phyloP scores from a whole-genome alignment of 2,113 vertebrate species.

The Furnarius figulus region DNA sequence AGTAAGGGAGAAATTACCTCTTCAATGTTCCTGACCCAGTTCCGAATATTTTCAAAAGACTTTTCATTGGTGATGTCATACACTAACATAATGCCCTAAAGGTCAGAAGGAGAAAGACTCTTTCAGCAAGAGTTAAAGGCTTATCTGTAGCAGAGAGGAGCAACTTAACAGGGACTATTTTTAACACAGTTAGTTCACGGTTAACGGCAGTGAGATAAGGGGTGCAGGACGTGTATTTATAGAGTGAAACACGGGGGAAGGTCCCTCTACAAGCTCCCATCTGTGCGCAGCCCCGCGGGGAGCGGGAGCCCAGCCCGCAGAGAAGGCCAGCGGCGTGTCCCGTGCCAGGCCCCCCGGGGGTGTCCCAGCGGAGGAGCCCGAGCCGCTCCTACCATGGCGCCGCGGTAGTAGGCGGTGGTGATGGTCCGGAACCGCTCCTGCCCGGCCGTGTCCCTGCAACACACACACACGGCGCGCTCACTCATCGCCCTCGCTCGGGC shows the following conservation, averaged over 20 bases:
- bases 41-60: constrained; percentile 96
- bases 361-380: fast-evolving
- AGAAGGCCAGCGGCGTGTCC: fast-evolving
- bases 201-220: background rate
- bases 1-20: constrained; percentile 76
- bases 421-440: constrained; percentile 96
- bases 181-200: background rate
- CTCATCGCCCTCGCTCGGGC: background rate
- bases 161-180: background rate
- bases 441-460: constrained; percentile 90
- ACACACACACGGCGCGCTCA: background rate
- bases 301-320: fast-evolving
- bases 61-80: constrained; percentile 98
- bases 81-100: constrained; percentile 94
- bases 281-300: fast-evolving
- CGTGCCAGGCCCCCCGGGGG: fast-evolving
- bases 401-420: constrained; percentile 95
- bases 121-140: background rate
- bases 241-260: fast-evolving
- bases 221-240: fast-evolving
- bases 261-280: fast-evolving
- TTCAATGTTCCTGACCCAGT: constrained; percentile 97
- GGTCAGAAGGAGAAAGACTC: background rate
- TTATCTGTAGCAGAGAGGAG: fast-evolving
- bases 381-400: constrained; percentile 86